Conservation (phyloP, 2,888 invertebrate genomes). For the Seira ritae region DNA sequence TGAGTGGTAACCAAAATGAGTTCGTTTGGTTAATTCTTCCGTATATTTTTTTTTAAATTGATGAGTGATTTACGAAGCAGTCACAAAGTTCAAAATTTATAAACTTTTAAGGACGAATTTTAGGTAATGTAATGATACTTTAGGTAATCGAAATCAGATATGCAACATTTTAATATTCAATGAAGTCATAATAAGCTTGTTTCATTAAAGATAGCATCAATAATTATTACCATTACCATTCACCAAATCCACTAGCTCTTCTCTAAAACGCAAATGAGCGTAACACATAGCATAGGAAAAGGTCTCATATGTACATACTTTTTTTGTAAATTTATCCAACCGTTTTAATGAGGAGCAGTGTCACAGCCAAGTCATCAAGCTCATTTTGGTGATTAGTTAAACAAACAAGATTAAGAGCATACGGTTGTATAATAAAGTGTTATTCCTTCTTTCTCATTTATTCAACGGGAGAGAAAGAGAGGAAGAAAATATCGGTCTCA, state of each 20-base stretch:
- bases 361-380: background rate
- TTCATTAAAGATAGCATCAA: background rate
- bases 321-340: background rate
- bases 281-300: too few species aligned
- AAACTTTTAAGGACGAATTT: too few species aligned
- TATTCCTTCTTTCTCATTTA: conserved; percentile 25
- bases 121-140: too few species aligned
- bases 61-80: too few species aligned
- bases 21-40: too few species aligned
- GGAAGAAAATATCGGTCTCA: conserved; percentile 34
- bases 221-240: too few species aligned
- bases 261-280: background rate
- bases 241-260: background rate
- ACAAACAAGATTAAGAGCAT: conserved; percentile 56
- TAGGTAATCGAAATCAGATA: too few species aligned
- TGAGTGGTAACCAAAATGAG: too few species aligned
- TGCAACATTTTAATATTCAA: conserved; percentile 1
- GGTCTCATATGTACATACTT: background rate
- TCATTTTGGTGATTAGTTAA: conserved; percentile 59
- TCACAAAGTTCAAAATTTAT: too few species aligned
- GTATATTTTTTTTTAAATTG: too few species aligned
- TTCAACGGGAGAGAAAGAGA: background rate
- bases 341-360: background rate
- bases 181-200: background rate
- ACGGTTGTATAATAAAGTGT: conserved; percentile 34